phyloP scores from a whole-genome alignment of 1,140 invertebrate genomes.

The Lucilia sericata region DNA sequence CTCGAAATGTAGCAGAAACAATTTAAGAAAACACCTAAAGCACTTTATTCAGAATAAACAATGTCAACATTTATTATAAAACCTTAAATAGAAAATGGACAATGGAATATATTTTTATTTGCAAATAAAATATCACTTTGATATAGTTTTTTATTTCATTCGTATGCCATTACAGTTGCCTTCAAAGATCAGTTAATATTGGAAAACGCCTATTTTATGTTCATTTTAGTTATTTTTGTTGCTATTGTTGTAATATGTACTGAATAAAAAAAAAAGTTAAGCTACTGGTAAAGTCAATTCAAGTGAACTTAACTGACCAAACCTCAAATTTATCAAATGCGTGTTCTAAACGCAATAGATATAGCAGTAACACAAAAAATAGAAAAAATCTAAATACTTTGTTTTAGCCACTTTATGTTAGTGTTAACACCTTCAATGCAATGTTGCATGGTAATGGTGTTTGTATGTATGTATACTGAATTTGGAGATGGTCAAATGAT shows the following conservation, averaged over 20 bases:
- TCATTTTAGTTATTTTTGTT: not conserved
- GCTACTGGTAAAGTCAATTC: not conserved
- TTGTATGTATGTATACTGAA: too few species aligned
- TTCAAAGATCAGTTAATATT: not conserved
- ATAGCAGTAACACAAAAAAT: not conserved
- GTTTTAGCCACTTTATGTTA: not conserved
- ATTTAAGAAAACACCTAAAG: not conserved
- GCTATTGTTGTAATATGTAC: too few species aligned
- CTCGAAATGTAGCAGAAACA: not conserved
- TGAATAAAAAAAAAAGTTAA: not conserved
- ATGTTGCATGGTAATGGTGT: not conserved
- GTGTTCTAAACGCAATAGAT: not conserved
- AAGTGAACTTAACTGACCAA: not conserved
- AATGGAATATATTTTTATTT: not conserved
- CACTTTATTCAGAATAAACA: not conserved
- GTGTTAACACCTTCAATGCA: not conserved
- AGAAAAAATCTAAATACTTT: not conserved
- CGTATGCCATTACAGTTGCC: not conserved
- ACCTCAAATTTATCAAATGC: constrained; percentile 20
- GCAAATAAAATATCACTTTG: not conserved
- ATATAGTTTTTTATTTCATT: not conserved
- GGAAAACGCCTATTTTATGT: not conserved
- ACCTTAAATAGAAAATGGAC: not conserved
- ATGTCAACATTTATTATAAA: not conserved
- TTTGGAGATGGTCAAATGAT: not conserved